Percentiles rank a stretch among this genome's conserved stretches.
Conservation (phyloP, 2,888 invertebrate species). For the Erebia aethiops region DNA sequence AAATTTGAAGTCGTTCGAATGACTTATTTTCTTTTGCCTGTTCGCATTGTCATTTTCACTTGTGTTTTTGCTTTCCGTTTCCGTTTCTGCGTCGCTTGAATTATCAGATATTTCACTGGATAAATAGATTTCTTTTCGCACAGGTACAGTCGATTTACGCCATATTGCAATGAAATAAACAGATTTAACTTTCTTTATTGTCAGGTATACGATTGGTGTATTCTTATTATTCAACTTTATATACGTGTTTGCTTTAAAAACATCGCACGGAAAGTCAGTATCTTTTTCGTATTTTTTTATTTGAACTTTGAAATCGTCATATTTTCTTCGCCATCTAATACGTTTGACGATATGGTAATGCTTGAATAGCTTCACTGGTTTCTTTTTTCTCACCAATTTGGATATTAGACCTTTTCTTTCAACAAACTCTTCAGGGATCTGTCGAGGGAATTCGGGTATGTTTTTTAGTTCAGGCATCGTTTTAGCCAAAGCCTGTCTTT, state of each 20-base stretch:
- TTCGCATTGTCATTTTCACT: slow-evolving; percentile 46
- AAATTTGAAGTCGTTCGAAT: slow-evolving; percentile 50
- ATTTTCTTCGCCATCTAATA: slow-evolving; percentile 39
- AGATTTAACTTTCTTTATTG: slow-evolving; percentile 46
- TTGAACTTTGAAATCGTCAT: slow-evolving; percentile 50
- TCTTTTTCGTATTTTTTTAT: slow-evolving; percentile 51
- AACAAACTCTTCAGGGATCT: slow-evolving; percentile 62
- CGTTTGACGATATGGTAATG: slow-evolving; percentile 47
- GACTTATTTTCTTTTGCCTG: slow-evolving; percentile 34
- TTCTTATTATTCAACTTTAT: slow-evolving; percentile 46
- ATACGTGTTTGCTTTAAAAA: slow-evolving; percentile 56
- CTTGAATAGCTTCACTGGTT: slow-evolving; percentile 45
- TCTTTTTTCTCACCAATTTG: slow-evolving; percentile 51
- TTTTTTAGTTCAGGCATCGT: slow-evolving; percentile 72
- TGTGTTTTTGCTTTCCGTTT: slow-evolving; percentile 44
- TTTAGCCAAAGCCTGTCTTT: slow-evolving; percentile 72
- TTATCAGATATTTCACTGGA: slow-evolving; percentile 51
- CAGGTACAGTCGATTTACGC: slow-evolving; percentile 47
- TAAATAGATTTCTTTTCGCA: slow-evolving; percentile 23
- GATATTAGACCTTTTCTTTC: slow-evolving; percentile 62
- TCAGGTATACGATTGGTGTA: slow-evolving; percentile 50
- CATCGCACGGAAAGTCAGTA: slow-evolving; percentile 49
- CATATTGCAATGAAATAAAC: slow-evolving; percentile 53
- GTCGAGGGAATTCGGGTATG: slow-evolving; percentile 74
- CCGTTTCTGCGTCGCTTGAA: slow-evolving; percentile 50